Evolutionary conservation across 2,113 vertebrate genomes (phyloP).

Genomic region (Silurus asotus): DNA sequence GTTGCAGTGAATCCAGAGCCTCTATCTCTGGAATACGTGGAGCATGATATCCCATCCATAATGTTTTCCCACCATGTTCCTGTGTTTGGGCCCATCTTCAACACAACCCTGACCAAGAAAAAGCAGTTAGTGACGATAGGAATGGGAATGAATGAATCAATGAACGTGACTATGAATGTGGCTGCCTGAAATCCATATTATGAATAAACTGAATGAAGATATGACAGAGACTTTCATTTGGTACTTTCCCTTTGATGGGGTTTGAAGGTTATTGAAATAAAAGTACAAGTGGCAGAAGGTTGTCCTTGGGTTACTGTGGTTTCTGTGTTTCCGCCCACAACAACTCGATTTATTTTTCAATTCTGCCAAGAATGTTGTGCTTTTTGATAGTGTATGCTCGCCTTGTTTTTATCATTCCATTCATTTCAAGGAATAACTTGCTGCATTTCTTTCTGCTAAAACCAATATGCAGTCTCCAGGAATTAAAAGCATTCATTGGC

Average conservation of each 20-base stretch:
- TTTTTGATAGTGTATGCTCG: background rate
- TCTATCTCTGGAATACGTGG: background rate
- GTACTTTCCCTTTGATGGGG: constrained; percentile 1
- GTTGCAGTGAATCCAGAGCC: background rate
- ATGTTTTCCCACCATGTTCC: background rate
- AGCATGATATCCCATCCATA: background rate
- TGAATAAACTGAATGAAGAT: background rate
- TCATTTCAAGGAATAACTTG: constrained; percentile 37
- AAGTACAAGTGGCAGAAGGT: background rate
- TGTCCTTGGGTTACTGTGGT: background rate
- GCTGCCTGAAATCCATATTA: background rate
- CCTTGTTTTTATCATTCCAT: constrained; percentile 23
- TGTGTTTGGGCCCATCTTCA: background rate
- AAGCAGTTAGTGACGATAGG: background rate
- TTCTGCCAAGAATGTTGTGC: background rate
- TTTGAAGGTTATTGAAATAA: constrained; percentile 6
- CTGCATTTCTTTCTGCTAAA: constrained; percentile 18
- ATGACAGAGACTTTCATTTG: background rate
- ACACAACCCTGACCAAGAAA: background rate
- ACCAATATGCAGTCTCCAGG: constrained; percentile 29
- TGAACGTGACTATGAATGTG: background rate
- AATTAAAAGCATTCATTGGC: constrained; percentile 46
- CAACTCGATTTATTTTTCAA: background rate
- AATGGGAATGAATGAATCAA: background rate
- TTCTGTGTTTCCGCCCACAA: constrained; percentile 10